Base-by-base conservation (phyloP, 2,888 invertebrate species). In the Patella ulyssiponensis region DNA sequence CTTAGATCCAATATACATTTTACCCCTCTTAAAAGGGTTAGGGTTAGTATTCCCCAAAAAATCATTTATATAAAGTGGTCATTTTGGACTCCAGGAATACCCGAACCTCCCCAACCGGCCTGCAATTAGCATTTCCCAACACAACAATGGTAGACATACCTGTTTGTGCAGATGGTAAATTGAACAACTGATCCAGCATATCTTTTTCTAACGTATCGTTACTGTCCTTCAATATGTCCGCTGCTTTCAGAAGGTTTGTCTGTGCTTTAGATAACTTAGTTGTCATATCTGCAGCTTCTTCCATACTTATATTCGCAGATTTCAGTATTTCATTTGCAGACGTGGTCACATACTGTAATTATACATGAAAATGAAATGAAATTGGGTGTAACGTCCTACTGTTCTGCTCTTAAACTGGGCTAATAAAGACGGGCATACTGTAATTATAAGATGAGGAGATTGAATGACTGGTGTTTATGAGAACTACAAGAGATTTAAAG, bases 301-400 rank as follows among this genome's bases (percentile, higher is more conserved):
- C 83, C 33, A 77, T 69, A 3, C 87, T 84, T 44, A 87, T 77
- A 77, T 87, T 86, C 9, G 84, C 52, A 0, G 81, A 73, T 1
- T 71, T 53, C 23, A 89, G 76, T n/a, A 88, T 76, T 3, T 56
- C 72, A 23, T 81, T 76, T 1, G 85, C 78, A 20, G 80, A 79
- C 51, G 80, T 73, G 9, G 78, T 76, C 14, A 87, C 81, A 77
- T 85, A 83, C 87, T 87, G 80, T 54, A 82, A 80, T 56, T 54
- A 69, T 73, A 76, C n/a, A n/a, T n/a, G n/a, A n/a, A n/a, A n/a
- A n/a, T n/a, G n/a, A n/a, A n/a, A n/a, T n/a, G n/a, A n/a, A n/a
- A n/a, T n/a, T n/a, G n/a, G n/a, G n/a, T n/a, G n/a, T n/a, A n/a
- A n/a, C n/a, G n/a, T n/a, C n/a, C n/a, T n/a, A n/a, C n/a, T n/a